These are phyloP conservation scores for Nasua narica DNA, from an alignment of 2,797 vertebrate species.

Conservation along the genomic window DNA sequence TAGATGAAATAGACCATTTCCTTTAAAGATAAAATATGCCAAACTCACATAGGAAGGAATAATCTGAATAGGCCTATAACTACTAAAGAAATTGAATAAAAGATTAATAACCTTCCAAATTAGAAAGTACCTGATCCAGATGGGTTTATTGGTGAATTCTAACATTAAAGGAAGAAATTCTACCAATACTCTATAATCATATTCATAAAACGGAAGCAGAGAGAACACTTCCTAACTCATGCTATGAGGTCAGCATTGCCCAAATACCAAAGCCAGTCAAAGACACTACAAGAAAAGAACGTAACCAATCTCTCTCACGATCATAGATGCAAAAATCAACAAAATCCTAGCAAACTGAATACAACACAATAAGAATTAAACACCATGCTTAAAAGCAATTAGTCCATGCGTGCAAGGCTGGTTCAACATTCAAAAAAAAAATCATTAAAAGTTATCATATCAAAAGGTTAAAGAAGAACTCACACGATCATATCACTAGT, in stretches of 20 bases:
- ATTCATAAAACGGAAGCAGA: neutral
- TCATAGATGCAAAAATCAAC: neutral
- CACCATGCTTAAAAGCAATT: neutral
- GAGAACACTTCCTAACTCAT: neutral
- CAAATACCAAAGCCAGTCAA: neutral
- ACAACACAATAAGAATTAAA: neutral
- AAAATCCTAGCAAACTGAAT: neutral
- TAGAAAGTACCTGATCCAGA: neutral
- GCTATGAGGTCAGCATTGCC: neutral
- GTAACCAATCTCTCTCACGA: neutral
- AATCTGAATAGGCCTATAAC: neutral
- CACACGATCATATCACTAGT: neutral
- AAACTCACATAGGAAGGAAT: neutral
- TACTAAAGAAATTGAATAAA: neutral
- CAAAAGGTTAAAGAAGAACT: neutral
- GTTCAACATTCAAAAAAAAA: neutral
- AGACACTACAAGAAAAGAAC: neutral
- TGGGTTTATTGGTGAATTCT: neutral
- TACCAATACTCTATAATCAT: neutral
- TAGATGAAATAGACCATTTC: neutral
- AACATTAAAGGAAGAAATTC: neutral
- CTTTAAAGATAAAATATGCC: neutral
- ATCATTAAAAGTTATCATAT: neutral
- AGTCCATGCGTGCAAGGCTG: neutral
- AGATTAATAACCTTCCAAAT: neutral